Base-by-base conservation (phyloP, 2,797 vertebrate genomes). In the Tokudaia tokunoshimensis region DNA sequence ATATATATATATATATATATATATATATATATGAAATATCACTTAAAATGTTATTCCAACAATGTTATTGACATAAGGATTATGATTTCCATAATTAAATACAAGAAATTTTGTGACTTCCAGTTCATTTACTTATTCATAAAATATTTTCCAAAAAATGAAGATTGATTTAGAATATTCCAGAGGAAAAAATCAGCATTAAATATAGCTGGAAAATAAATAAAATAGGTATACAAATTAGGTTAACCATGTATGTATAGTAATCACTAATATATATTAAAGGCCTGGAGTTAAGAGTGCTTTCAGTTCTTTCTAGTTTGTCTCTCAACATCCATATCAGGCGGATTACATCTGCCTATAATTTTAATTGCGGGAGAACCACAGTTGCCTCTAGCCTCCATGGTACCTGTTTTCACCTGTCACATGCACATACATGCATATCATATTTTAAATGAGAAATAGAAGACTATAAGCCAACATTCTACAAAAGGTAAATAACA, bases 81-180 rank as follows among this genome's bases (percentile, higher is more conserved):
- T 15, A 90, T 84, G 29, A 67, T 74, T 94, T 94, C 26, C 15
- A 92, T 24, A 92, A 78, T 70, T 72, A 94, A 78, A 31, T 19
- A 76, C 34, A n/a, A 22, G 19, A 67, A 50, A 24, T 24, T 67
- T 50, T 67, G 31, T 50, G 3, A 50, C 34, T 50, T 67, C 0
- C 4, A 55, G 4, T 87, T 37, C 8, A 5, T 91, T 94, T 34
- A 94, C 47, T 94, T 13, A 88, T 70, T 97, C 26, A 76, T 79
- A 86, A 85, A 61, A 78, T 92, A 74, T 22, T 78, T 82, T 82
- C 47, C 19, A 91, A 59, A 57, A 84, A 94, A 59, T 37, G 52
- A 94, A 70, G 24, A 75, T 7, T 85, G n/a, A 57, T 0, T 6
- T 70, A 78, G 13, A 75, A 1, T 67, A 0, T 93, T 12, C 2